These are phyloP conservation scores for Bubo bubo DNA, from an alignment of 2,113 vertebrate species.

Conservation along the genomic window DNA sequence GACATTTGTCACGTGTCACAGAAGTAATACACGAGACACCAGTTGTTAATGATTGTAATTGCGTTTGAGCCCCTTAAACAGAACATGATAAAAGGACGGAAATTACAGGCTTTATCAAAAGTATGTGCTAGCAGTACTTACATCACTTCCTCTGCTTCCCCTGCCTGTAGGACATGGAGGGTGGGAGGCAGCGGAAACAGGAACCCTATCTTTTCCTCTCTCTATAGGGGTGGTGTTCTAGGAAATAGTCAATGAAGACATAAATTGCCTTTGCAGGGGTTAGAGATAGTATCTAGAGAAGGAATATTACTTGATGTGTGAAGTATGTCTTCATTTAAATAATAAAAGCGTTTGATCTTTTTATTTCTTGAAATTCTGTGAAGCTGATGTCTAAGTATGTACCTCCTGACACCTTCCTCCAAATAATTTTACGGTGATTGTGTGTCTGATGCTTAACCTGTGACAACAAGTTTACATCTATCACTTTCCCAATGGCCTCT, in stretches of 20 bases:
- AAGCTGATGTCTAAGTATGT: not conserved
- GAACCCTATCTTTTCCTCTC: not conserved
- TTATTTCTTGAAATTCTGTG: not conserved
- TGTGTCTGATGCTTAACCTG: not conserved
- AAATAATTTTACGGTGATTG: not conserved
- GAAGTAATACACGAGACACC: fast-evolving
- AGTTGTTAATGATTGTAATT: not conserved
- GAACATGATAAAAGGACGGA: not conserved
- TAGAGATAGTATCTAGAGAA: not conserved
- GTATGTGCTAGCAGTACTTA: not conserved
- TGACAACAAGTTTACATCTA: not conserved
- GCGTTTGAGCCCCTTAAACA: not conserved
- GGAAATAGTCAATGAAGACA: not conserved
- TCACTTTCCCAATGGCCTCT: not conserved
- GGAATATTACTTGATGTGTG: not conserved
- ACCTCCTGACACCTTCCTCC: not conserved
- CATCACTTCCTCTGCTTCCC: fast-evolving
- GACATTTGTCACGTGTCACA: not conserved
- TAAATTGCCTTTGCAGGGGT: not conserved
- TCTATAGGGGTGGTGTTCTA: fast-evolving
- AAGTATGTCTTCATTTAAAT: not conserved
- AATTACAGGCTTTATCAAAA: not conserved
- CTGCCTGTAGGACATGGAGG: not conserved
- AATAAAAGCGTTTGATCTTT: not conserved
- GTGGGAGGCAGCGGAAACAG: not conserved